Evolutionary conservation across 2,113 vertebrate species (phyloP).

Genomic region (Lepus americanus): DNA sequence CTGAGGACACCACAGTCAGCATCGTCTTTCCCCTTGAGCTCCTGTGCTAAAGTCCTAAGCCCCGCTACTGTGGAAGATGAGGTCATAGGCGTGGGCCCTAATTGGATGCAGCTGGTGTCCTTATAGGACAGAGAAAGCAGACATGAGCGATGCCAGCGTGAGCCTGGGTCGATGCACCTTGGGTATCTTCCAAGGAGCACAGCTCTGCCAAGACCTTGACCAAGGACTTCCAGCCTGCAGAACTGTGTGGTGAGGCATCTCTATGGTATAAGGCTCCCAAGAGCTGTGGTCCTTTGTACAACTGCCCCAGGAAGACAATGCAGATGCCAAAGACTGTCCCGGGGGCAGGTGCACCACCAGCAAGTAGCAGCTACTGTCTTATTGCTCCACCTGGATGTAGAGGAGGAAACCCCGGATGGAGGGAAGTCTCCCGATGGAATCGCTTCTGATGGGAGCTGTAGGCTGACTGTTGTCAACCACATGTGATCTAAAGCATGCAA

Average conservation of each 20-base stretch:
- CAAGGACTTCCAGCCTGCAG: background rate
- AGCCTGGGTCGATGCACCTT: background rate
- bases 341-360: background rate
- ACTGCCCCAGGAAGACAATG: background rate
- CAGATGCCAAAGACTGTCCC: background rate
- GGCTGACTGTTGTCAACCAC: background rate
- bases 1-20: background rate
- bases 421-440: background rate
- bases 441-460: background rate
- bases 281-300: too few species aligned
- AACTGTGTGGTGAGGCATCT: too few species aligned
- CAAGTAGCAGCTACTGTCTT: background rate
- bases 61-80: background rate
- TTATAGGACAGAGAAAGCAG: background rate
- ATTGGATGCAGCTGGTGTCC: background rate
- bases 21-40: background rate
- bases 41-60: background rate
- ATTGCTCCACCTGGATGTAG: accelerated
- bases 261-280: background rate
- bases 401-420: background rate
- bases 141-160: accelerated
- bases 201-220: too few species aligned
- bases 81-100: background rate
- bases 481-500: background rate
- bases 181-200: background rate